Base-by-base conservation (phyloP, 2,888 invertebrate species). In the Eretmocerus hayati region DNA sequence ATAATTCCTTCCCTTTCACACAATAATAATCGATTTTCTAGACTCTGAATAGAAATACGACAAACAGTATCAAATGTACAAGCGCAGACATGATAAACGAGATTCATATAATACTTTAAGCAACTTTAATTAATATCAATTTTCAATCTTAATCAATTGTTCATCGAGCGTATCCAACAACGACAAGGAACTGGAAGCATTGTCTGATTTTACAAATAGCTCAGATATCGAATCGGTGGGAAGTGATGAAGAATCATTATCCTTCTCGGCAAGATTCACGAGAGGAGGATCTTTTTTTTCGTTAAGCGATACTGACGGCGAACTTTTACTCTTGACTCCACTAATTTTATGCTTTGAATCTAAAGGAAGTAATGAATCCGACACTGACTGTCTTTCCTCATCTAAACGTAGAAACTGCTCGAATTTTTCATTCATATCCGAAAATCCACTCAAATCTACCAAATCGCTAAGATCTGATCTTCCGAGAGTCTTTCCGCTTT, bases 351-450 rank as follows among this genome's bases (percentile, higher is more conserved):
- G 20, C 22, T 47, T 47, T 13, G 15, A 36, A 20, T 47, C 38
- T 15, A 42, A 33, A 30, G 22, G 2, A 32, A 44, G 4, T 9
- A 38, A 19, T 33, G 41, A 26, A 21, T 50, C 39, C 21, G 43
- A 21, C 19, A 47, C 51, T 2, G 55, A 19, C 16, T 57, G 57
- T 19, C 48, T 55, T 20, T 58, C 56, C 15, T 59, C 59, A 13
- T 56, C 38, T 16, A 51, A 38, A 5, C 33, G 21, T 32, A 54
- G 33, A 22, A 54, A 18, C 13, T 54, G 39, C 21, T 54, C 52
- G 36, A 54, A 52, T 35, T 54, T 48, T 35, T 52, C 46, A 45
- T 54, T 52, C 43, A 54, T 41, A 23, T 52, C 46, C 23, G 51
- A 15, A 42, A 50, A 50, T 46, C 54, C 49, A 46, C 46, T 49